phyloP scores from a whole-genome alignment of 2,888 invertebrate species.

The Achlya flavicornis region DNA sequence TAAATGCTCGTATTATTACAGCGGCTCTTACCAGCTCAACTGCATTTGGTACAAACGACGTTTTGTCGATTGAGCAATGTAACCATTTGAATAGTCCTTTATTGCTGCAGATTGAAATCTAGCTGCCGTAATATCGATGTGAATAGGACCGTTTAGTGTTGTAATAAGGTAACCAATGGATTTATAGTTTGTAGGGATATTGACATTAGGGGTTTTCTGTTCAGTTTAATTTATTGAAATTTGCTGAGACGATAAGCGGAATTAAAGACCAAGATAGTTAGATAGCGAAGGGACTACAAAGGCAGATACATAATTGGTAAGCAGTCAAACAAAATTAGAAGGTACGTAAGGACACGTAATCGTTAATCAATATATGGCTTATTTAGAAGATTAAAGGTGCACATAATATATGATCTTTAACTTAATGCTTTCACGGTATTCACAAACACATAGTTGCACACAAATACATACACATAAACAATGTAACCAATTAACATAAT shows the following conservation, averaged over 20 bases:
- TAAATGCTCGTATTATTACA: neutral
- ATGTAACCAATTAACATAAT: constrained; percentile 13
- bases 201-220: neutral
- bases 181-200: neutral
- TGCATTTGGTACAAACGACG: constrained; percentile 22
- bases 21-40: neutral
- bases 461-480: constrained; percentile 15
- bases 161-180: neutral
- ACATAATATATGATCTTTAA: neutral
- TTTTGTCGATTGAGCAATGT: constrained; percentile 22
- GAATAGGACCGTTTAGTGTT: neutral
- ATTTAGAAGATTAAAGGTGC: too few species aligned
- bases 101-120: neutral
- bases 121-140: neutral
- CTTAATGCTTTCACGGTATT: neutral
- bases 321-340: too few species aligned
- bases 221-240: too few species aligned
- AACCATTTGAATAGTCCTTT: constrained; percentile 5
- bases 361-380: too few species aligned
- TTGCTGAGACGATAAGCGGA: too few species aligned
- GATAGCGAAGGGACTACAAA: too few species aligned
- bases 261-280: too few species aligned
- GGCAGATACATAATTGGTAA: too few species aligned
- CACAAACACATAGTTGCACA: neutral
- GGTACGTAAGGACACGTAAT: too few species aligned